Conservation (phyloP, 1,140 invertebrate genomes). For the Drosophila micromelanica region DNA sequence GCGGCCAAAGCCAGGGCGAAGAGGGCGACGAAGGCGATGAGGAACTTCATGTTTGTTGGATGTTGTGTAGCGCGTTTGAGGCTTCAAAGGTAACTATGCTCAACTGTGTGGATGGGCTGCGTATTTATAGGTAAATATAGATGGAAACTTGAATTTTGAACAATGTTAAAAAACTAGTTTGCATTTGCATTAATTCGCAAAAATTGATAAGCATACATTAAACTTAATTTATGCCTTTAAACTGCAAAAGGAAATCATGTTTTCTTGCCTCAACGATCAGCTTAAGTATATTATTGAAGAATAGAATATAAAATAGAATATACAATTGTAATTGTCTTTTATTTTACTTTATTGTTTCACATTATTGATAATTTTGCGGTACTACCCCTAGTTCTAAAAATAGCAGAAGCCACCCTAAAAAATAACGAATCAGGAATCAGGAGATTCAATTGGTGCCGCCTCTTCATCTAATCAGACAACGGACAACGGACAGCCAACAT, state of each 20-base stretch:
- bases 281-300: too few species aligned
- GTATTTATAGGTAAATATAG: constrained; percentile 46
- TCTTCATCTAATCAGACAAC: neutral
- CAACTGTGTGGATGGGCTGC: constrained; percentile 18
- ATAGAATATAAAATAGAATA: too few species aligned
- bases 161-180: neutral
- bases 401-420: neutral
- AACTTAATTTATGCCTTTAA: neutral
- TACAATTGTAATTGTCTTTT: too few species aligned
- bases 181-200: neutral
- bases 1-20: constrained; percentile 71
- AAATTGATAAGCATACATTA: neutral
- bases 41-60: constrained; percentile 68
- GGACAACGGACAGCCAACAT: neutral
- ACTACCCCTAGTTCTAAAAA: neutral
- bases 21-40: constrained; percentile 71
- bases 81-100: constrained; percentile 42
- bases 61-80: constrained; percentile 40
- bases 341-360: too few species aligned
- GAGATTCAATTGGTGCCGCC: neutral
- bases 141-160: too few species aligned
- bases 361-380: too few species aligned
- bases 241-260: too few species aligned
- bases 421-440: neutral
- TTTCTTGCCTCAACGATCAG: too few species aligned